These are phyloP conservation scores for Artibeus lituratus DNA, from an alignment of 2,797 vertebrate species.

Conservation along the genomic window DNA sequence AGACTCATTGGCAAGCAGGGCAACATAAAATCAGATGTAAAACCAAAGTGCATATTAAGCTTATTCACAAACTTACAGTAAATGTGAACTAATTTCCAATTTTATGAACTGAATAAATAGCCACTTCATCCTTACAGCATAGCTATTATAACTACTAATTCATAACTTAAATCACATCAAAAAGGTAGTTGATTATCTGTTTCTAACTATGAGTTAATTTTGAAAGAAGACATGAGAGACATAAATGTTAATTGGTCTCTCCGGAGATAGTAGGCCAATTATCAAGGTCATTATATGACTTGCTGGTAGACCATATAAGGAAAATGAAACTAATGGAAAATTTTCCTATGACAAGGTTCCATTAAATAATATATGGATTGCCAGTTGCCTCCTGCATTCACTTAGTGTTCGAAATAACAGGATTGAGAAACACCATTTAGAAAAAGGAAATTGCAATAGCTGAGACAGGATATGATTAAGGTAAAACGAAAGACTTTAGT, in stretches of 20 bases:
- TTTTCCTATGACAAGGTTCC: conserved; percentile 40
- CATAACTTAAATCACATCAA: conserved; percentile 65
- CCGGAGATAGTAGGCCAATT: background rate
- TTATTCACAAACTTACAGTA: conserved; percentile 11
- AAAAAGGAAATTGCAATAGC: conserved; percentile 57
- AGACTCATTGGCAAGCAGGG: background rate
- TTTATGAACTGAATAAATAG: conserved; percentile 48
- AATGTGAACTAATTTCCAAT: conserved; percentile 26
- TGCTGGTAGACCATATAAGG: background rate
- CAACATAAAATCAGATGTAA: conserved; percentile 20
- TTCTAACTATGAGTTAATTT: conserved; percentile 57
- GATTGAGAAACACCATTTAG: conserved; percentile 29
- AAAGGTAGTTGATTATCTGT: conserved; percentile 45
- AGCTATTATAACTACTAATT: conserved; percentile 30
- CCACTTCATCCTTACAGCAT: conserved; percentile 5
- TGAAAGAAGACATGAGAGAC: conserved; percentile 3
- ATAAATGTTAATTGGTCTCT: conserved; percentile 49
- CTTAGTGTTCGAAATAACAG: conserved; percentile 55
- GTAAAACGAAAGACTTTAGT: conserved; percentile 51
- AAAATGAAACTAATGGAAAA: conserved; percentile 64
- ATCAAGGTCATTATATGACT: conserved; percentile 29
- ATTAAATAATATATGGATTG: conserved; percentile 50
- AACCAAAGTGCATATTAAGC: background rate
- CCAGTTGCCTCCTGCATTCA: conserved; percentile 28
- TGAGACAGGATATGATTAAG: conserved; percentile 66